phyloP scores from a whole-genome alignment of 2,888 invertebrate genomes.

The Latheticus oryzae region DNA sequence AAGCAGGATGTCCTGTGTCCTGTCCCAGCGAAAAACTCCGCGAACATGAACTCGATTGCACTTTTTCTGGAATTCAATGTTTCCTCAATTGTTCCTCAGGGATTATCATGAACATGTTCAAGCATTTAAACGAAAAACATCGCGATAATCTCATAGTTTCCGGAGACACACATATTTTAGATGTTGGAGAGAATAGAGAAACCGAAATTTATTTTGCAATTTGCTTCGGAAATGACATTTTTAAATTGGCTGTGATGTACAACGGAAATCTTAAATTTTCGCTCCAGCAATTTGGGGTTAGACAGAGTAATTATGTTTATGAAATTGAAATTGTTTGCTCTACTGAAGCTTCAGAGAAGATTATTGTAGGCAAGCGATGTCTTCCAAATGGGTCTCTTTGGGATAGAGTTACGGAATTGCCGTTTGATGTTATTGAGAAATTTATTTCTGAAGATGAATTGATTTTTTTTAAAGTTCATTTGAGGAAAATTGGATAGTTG shows the following conservation, averaged over 20 bases:
- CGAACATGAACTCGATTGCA: constrained; percentile 23
- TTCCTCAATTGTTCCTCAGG: constrained; percentile 4
- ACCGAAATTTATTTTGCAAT: constrained; percentile 7
- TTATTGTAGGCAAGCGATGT: constrained; percentile 15
- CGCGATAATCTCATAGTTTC: constrained; percentile 1
- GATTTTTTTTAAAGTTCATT: constrained; percentile 23
- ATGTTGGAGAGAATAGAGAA: constrained; percentile 9
- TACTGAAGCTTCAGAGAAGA: constrained; percentile 11
- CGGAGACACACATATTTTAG: constrained; percentile 24
- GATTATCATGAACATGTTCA: constrained; percentile 29
- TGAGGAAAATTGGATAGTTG: constrained; percentile 13
- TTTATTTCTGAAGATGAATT: constrained; percentile 23
- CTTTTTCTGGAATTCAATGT: constrained; percentile 23
- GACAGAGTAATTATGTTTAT: constrained; percentile 9
- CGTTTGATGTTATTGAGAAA: constrained; percentile 3
- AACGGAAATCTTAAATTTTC: constrained; percentile 11
- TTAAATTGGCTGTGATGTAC: constrained; percentile 13
- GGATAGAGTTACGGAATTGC: not conserved
- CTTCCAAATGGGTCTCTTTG: not conserved
- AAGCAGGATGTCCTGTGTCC: constrained; percentile 12
- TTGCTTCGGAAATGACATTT: constrained; percentile 26
- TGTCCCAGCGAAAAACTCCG: constrained; percentile 5
- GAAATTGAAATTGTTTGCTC: constrained; percentile 23
- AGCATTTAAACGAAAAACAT: constrained; percentile 36
- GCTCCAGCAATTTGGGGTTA: constrained; percentile 30